Evolutionary conservation across 2,113 vertebrate species (phyloP), one percentile per base, ranked within the genome.

Genomic region (Nothobranchius kuhntae): DNA sequence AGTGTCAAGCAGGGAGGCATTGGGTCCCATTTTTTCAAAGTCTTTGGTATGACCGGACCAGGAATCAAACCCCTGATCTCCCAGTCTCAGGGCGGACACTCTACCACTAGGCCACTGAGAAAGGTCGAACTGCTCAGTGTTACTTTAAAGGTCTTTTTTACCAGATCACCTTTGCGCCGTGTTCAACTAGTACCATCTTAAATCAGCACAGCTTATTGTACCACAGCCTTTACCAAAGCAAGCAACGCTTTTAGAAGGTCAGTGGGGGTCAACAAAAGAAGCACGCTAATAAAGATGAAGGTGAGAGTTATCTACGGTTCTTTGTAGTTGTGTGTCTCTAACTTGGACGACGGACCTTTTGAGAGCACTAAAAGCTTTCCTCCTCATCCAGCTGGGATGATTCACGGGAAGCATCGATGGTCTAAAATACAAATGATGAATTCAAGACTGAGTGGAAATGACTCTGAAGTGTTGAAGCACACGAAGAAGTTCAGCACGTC

Each of bases 391-490:
- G 47, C 36, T 38, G 52, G 15, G 30, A 48, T 48, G 26, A 56
- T 55, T 69, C 48, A 54, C 45, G 3, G 48, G 35, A 3, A 65
- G 47, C 26, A 24, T 51, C n/a, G 7, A 2, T 14, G 42, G 14
- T 21, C 48, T 64, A 9, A 69, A 44, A 59, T 46, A 30, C 13
- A 13, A 36, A 63, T 38, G 45, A 47, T 30, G 44, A 68, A 60
- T 62, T 58, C 17, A 42, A 51, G 48, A 17, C 15, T 21, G 48
- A 21, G 21, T 21, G 7, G 48, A 17, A 51, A 9, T 15, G 40
- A 57, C 38, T 46, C 44, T 68, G 40, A 63, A 61, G 59, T 48
- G 35, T 38, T 48, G 73, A 35, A 66, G 30, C 30, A 21, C 17
- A 17, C 17, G 53, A 48, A 52, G 58, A 47, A 42, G 53, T 44